Conservation (phyloP, 2,113 vertebrate species). For the Dasyprocta punctata region DNA sequence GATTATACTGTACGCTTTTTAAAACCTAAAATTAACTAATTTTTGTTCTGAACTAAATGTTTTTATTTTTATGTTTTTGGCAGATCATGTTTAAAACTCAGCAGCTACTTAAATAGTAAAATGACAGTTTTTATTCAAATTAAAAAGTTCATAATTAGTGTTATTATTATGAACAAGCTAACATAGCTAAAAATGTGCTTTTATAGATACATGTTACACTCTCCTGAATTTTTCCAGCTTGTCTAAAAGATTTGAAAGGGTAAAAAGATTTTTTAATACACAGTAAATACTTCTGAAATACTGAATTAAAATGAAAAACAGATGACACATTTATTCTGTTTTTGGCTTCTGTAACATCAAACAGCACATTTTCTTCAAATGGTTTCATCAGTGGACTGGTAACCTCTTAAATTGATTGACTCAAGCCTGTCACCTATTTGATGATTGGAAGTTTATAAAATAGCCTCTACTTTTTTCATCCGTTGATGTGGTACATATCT, state of each 20-base stretch:
- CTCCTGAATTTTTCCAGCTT: conserved; percentile 73
- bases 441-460: conserved; percentile 67
- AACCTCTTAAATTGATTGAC: conserved; percentile 79
- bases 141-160: conserved; percentile 49
- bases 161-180: conserved; percentile 54
- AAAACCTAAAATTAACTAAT: background rate
- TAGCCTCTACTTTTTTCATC: conserved; percentile 52
- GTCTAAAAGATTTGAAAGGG: conserved; percentile 77
- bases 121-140: conserved; percentile 30
- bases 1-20: background rate
- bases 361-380: conserved; percentile 81
- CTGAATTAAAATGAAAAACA: conserved; percentile 82
- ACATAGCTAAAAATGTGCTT: conserved; percentile 53
- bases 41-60: conserved; percentile 30
- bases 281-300: conserved; percentile 80
- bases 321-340: conserved; percentile 80
- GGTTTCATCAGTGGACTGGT: conserved; percentile 77
- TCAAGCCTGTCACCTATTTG: conserved; percentile 75
- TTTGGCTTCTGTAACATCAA: conserved; percentile 81
- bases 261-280: conserved; percentile 78
- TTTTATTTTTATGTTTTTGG: conserved; percentile 15
- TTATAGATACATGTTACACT: conserved; percentile 64
- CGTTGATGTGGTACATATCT: conserved; percentile 46
- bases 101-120: conserved; percentile 28
- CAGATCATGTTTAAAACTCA: conserved; percentile 14